phyloP scores from a whole-genome alignment of 2,888 invertebrate genomes.

The Nysson spinosus region DNA sequence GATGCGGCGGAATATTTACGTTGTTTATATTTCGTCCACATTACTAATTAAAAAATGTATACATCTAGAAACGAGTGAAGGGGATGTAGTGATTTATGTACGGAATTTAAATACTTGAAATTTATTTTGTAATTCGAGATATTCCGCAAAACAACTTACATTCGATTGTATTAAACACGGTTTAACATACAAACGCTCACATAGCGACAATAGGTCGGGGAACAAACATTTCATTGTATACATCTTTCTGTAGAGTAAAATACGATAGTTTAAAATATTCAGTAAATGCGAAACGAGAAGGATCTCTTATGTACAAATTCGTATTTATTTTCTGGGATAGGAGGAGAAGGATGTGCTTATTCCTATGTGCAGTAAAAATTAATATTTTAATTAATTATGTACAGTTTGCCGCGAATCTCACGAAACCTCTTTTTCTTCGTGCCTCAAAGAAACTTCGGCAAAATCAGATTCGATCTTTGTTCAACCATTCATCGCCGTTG shows the following conservation, averaged over 20 bases:
- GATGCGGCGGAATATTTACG: no score
- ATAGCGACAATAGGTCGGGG: no score
- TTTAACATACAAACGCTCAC: background rate
- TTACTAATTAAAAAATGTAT: no score
- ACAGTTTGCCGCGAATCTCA: conserved; percentile 28
- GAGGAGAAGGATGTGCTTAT: conserved; percentile 17
- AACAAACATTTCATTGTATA: no score
- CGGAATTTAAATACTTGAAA: conserved; percentile 25
- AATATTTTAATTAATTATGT: conserved; percentile 35
- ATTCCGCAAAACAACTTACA: conserved; percentile 36
- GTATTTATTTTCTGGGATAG: conserved; percentile 7
- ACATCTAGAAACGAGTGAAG: no score
- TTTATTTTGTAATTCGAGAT: conserved; percentile 45
- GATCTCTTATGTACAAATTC: conserved; percentile 30
- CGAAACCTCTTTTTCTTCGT: conserved; percentile 14
- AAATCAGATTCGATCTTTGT: no score
- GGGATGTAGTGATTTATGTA: background rate
- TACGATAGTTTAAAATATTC: conserved; percentile 19
- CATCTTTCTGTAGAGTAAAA: no score
- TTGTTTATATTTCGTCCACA: no score
- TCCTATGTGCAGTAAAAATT: conserved; percentile 32
- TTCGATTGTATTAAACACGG: background rate
- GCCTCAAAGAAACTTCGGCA: background rate
- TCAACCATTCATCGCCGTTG: no score
- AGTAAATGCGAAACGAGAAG: conserved; percentile 4